Conservation (phyloP, 2,797 vertebrate genomes). For the Perodicticus potto region DNA sequence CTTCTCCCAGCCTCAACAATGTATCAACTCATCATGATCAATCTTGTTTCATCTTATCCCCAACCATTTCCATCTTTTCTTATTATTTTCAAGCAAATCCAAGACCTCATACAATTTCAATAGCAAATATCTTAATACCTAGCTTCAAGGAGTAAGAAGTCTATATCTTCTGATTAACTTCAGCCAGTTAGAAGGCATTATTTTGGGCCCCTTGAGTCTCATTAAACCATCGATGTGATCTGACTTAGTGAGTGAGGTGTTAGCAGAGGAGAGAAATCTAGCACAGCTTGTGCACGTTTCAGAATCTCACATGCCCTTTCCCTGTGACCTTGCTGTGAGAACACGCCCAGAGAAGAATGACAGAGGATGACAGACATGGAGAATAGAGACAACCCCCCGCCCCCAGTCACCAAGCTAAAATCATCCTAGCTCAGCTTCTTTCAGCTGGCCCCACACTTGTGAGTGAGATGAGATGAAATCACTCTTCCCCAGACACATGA, state of each 20-base stretch:
- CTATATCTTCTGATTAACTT: not conserved
- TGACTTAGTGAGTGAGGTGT: not conserved
- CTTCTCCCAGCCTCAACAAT: not conserved
- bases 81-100: constrained; percentile 6
- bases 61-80: not conserved
- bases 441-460: not conserved
- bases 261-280: not conserved
- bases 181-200: not conserved
- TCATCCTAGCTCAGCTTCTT: not conserved
- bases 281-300: not conserved
- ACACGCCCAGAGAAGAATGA: not conserved
- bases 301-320: not conserved
- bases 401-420: not conserved
- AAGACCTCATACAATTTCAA: not conserved
- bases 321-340: not conserved
- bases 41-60: not conserved
- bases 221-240: not conserved
- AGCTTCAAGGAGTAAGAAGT: not conserved
- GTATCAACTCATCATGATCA: not conserved
- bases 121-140: not conserved
- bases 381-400: not conserved
- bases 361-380: not conserved
- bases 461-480: not conserved
- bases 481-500: not conserved
- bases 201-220: not conserved